Evolutionary conservation across 2,113 vertebrate species (phyloP), one percentile per base, ranked within the genome.

Genomic region (Antennarius striatus): DNA sequence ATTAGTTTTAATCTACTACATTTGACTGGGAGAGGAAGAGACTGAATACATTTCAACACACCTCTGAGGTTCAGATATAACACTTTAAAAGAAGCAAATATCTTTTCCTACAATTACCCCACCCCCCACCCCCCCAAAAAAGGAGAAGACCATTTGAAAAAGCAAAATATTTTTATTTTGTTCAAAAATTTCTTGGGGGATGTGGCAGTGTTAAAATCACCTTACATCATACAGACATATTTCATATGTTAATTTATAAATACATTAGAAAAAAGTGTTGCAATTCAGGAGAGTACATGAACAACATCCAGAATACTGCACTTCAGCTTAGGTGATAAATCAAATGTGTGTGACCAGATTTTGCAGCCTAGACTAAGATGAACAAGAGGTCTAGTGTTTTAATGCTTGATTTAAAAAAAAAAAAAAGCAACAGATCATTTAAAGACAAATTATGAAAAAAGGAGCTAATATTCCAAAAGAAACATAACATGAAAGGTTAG

Each of bases 1-100:
- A 90, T 90, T 91, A 89, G 84, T 91, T 92, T 91, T 91, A 88
- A 91, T 92, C 89, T 89, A 65, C 76, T 81, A 69, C 84, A 78
- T 90, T 87, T 86, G 78, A 89, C 79, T 80, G 82, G 68, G 65
- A 78, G 75, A 83, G 62, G 66, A 86, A 88, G 62, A 62, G 50
- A 77, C 63, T 84, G 71, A 86, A 83, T 84, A 70, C 71, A 80
- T 82, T 87, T 87, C 78, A 82, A 86, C 81, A 86, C 77, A 71
- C 56, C 50, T 47, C 36, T 75, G 79, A 84, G 68, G 76, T 83
- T 84, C 74, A 78, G n/a, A 65, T 79, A 55, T 28, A 22, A 63
- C 49, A 57, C 39, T 32, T 17, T 70, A 81, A 74, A 79, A n/a
- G 68, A 80, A 68, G 57, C 29, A 77, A 80, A 80, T 39, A 13